Percentiles rank a stretch among this genome's conserved stretches.
These are phyloP conservation scores for Craniophora ligustri DNA, from an alignment of 2,888 invertebrate species.

Conservation along the genomic window DNA sequence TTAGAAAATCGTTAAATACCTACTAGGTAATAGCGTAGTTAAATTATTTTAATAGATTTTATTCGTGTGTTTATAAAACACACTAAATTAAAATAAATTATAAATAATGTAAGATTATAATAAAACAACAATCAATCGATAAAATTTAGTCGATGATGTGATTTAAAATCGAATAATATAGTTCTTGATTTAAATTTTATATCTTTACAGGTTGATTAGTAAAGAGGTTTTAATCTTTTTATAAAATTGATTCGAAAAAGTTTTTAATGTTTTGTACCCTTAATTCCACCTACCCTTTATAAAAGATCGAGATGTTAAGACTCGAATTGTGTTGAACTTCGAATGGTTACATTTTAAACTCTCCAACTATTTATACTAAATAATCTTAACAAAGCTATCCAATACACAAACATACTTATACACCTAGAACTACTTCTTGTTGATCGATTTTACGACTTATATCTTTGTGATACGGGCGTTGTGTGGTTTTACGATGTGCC, in stretches of 20 bases:
- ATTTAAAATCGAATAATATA: too few species aligned
- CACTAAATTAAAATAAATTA: too few species aligned
- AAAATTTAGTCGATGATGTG: too few species aligned
- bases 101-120: too few species aligned
- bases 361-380: conserved; percentile 74
- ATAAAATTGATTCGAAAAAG: background rate
- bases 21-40: too few species aligned
- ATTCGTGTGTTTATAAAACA: too few species aligned
- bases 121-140: background rate
- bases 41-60: too few species aligned
- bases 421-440: conserved; percentile 1
- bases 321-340: conserved; percentile 55
- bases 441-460: conserved; percentile 35
- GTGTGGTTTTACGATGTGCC: background rate
- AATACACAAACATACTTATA: conserved; percentile 42
- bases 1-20: too few species aligned
- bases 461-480: background rate
- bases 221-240: too few species aligned
- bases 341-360: conserved; percentile 68
- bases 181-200: too few species aligned
- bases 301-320: conserved; percentile 50
- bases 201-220: too few species aligned
- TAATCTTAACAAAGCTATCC: conserved; percentile 62
- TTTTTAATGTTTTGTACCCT: too few species aligned
- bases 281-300: conserved; percentile 25